Conservation (phyloP, 2,888 invertebrate genomes). For the Drymonia ruficornis region DNA sequence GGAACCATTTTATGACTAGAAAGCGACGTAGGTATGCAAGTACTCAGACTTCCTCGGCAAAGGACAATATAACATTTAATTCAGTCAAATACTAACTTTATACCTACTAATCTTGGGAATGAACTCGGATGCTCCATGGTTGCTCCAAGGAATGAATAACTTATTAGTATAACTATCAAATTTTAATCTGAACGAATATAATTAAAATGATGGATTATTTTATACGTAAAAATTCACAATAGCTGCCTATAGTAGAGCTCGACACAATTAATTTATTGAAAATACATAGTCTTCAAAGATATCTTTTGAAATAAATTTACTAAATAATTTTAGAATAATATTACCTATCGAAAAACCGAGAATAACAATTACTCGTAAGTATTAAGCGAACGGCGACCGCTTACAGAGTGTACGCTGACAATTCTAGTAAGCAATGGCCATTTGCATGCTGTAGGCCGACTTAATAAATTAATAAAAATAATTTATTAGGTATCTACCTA, state of each 20-base stretch:
- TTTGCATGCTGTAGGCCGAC: slow-evolving; percentile 69
- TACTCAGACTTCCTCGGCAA: slow-evolving; percentile 68
- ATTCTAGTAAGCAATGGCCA: slow-evolving; percentile 40
- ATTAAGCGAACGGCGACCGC: slow-evolving; percentile 22
- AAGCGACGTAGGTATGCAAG: slow-evolving; percentile 30
- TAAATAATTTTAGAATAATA: slow-evolving; percentile 19
- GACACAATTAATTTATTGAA: slow-evolving; percentile 51
- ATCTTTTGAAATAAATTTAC: slow-evolving; percentile 41
- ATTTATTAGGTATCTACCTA: slow-evolving; percentile 63
- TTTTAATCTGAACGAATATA: slow-evolving; percentile 26
- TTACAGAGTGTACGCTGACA: slow-evolving; percentile 11
- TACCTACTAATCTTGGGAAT: slow-evolving; percentile 46
- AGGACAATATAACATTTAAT: slow-evolving; percentile 54
- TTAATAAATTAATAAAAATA: slow-evolving; percentile 60
- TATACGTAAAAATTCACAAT: slow-evolving; percentile 53
- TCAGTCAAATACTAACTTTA: slow-evolving; percentile 66
- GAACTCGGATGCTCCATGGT: too few species aligned
- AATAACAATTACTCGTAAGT: slow-evolving; percentile 17
- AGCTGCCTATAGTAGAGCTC: slow-evolving; percentile 72
- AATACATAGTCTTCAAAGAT: slow-evolving; percentile 45
- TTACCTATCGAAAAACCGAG: slow-evolving; percentile 26
- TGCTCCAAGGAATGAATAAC: slow-evolving; percentile 17
- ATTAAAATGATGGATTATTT: slow-evolving; percentile 40
- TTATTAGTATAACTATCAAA: slow-evolving; percentile 37
- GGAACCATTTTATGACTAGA: slow-evolving; percentile 42